Evolutionary conservation across 2,797 vertebrate genomes (phyloP).

Genomic region (Micromesistius poutassou): DNA sequence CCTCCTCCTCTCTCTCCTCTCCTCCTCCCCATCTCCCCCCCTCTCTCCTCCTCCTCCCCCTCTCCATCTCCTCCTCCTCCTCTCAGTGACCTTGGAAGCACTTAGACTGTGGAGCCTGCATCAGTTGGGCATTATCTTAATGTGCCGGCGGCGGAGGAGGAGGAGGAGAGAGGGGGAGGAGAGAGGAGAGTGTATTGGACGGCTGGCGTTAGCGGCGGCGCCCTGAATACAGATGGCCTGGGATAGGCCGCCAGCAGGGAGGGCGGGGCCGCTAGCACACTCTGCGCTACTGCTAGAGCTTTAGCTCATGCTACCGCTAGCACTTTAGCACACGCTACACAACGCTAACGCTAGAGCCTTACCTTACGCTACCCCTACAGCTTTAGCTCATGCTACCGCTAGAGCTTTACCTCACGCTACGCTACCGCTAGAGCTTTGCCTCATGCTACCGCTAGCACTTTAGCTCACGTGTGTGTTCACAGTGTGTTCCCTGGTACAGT

Average conservation of each 20-base stretch:
- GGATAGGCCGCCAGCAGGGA: not conserved
- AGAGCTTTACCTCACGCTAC: not conserved
- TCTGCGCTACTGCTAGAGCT: not conserved
- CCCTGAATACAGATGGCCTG: slow-evolving; percentile 52
- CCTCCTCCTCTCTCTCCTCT: slow-evolving; percentile 35
- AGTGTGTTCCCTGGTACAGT: too few species aligned
- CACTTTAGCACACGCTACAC: not conserved
- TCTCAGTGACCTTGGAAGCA: slow-evolving; percentile 74
- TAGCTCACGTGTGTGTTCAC: too few species aligned
- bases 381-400: not conserved
- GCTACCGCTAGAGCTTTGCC: not conserved
- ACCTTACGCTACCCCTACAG: not conserved
- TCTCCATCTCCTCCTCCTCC: slow-evolving; percentile 59
- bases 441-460: too few species aligned
- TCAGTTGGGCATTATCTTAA: slow-evolving; percentile 76
- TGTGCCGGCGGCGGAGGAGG: slow-evolving; percentile 48
- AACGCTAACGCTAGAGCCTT: not conserved
- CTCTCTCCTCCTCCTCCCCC: too few species aligned
- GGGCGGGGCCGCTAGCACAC: not conserved
- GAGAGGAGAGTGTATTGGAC: slow-evolving; percentile 70
- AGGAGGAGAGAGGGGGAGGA: too few species aligned
- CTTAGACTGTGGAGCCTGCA: slow-evolving; percentile 74
- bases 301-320: not conserved
- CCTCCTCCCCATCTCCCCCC: too few species aligned
- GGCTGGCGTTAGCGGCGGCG: slow-evolving; percentile 49